Conservation (phyloP, 2,113 vertebrate genomes). For the Oreocharis arfaki region DNA sequence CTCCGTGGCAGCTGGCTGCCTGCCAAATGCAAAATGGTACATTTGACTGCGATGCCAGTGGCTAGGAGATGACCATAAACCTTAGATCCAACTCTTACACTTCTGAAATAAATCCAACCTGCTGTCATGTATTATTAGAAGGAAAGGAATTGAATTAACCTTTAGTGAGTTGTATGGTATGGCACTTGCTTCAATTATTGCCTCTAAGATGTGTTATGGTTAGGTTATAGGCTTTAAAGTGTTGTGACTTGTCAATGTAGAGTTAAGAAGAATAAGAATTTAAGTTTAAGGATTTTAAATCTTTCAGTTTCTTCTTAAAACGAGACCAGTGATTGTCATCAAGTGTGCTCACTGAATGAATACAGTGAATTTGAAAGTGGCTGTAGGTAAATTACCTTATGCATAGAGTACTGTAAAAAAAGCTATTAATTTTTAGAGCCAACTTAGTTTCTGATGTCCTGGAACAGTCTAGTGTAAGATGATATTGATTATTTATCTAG, state of each 20-base stretch:
- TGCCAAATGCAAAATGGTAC: conserved; percentile 36
- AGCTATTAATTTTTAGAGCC: background rate
- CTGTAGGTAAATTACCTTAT: background rate
- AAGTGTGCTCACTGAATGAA: background rate
- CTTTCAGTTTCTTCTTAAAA: background rate
- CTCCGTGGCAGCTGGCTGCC: conserved; percentile 19
- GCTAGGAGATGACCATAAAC: conserved; percentile 41
- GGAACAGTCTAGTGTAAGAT: background rate
- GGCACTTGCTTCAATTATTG: background rate
- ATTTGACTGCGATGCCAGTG: conserved; percentile 3
- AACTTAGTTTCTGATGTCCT: background rate
- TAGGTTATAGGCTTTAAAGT: background rate
- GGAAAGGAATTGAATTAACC: background rate
- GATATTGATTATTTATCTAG: background rate
- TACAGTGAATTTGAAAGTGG: background rate
- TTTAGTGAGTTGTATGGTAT: background rate
- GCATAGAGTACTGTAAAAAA: background rate
- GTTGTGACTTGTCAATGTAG: background rate
- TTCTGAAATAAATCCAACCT: conserved; percentile 48
- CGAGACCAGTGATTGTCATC: background rate
- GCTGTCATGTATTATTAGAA: background rate
- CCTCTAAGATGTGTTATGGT: background rate
- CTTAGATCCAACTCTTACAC: conserved; percentile 8
- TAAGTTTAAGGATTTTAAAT: background rate
- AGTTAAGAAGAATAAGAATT: background rate